These are phyloP conservation scores for Ovis canadensis DNA, from an alignment of 2,113 vertebrate species.

Conservation along the genomic window DNA sequence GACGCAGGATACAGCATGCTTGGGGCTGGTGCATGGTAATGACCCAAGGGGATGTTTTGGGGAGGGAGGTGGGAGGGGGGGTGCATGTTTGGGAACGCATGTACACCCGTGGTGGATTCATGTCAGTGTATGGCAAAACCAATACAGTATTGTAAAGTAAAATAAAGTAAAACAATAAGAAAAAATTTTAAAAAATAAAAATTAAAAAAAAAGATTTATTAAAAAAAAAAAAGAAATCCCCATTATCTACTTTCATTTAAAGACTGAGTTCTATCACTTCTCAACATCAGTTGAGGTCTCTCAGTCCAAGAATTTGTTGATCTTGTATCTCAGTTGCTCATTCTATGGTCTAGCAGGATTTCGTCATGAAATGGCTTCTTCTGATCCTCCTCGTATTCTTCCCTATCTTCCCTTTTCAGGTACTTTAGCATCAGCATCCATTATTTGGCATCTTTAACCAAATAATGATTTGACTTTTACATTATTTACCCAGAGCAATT, in stretches of 20 bases:
- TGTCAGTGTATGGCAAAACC: no score
- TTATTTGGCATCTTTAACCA: constrained; percentile 43
- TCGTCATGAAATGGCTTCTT: background rate
- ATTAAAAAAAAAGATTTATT: no score
- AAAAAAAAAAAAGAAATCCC: background rate
- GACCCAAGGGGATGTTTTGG: no score
- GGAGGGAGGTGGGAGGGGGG: no score
- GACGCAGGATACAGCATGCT: no score
- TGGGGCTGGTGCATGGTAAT: no score
- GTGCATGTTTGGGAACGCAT: no score
- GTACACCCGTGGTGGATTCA: no score
- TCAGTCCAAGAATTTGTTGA: background rate
- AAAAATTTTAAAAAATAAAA: no score
- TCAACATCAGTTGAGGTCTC: background rate
- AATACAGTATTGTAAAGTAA: no score
- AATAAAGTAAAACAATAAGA: no score
- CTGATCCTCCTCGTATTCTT: background rate
- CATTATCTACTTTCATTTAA: background rate
- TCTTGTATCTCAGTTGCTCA: background rate
- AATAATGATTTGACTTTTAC: background rate
- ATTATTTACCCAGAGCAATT: background rate
- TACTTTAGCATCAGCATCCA: background rate
- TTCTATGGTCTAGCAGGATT: background rate
- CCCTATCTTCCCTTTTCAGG: background rate
- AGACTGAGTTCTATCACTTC: background rate